Evolutionary conservation across 1,140 invertebrate species (phyloP).

Genomic region (Cyclina sinensis): DNA sequence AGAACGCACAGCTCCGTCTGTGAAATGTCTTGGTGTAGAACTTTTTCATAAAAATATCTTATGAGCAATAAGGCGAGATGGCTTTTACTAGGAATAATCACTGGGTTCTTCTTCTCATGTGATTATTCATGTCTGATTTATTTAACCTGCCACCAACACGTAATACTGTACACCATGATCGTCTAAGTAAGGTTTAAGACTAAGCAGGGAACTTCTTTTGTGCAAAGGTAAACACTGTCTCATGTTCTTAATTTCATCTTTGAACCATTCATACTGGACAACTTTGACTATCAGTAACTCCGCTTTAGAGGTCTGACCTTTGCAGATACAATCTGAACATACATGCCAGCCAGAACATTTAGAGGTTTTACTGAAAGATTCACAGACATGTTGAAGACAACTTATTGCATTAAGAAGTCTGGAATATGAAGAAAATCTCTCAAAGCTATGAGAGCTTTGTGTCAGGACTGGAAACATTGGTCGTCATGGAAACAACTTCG

Average conservation of each 20-base stretch:
- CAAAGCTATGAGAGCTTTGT: neutral
- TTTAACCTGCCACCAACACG: conserved; percentile 67
- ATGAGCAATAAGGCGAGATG: conserved; percentile 59
- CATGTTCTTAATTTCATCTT: neutral
- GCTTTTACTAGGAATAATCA: conserved; percentile 56
- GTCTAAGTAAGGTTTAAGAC: conserved; percentile 67
- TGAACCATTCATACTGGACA: no score
- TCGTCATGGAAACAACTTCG: neutral
- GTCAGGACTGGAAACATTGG: neutral
- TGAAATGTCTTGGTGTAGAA: conserved; percentile 63
- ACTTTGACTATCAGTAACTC: no score
- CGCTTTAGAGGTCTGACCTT: no score
- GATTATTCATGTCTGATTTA: neutral
- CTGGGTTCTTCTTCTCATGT: conserved; percentile 67
- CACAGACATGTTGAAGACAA: neutral
- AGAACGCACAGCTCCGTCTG: neutral
- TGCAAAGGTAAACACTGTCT: neutral
- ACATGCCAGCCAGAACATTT: no score
- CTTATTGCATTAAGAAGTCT: no score
- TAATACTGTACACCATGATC: conserved; percentile 54
- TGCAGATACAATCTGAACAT: neutral
- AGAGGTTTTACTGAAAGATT: neutral
- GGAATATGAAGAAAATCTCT: no score
- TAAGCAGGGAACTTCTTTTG: conserved; percentile 6
- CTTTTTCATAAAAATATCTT: no score